These are phyloP conservation scores for Semaprochilodus insignis DNA, from an alignment of 2,797 vertebrate genomes.

Conservation along the genomic window DNA sequence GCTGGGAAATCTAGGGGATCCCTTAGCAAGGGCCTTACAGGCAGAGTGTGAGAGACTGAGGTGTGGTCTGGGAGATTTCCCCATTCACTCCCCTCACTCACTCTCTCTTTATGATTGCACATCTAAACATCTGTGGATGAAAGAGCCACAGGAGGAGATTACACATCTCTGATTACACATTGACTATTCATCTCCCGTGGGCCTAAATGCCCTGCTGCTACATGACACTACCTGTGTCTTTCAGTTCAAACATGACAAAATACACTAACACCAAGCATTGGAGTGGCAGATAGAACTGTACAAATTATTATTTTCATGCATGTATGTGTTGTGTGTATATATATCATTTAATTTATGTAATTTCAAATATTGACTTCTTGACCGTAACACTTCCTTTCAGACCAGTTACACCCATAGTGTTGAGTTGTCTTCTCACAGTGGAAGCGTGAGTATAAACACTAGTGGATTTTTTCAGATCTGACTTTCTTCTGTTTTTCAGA, in stretches of 20 bases:
- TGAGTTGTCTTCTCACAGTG: no score
- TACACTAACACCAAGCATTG: background rate
- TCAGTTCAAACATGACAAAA: background rate
- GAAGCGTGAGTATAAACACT: no score
- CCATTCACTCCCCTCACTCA: background rate
- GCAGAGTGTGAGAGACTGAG: background rate
- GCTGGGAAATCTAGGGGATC: background rate
- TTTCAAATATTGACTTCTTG: no score
- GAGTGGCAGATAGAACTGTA: no score
- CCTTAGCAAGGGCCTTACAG: background rate
- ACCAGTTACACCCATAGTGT: no score
- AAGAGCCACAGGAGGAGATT: slow-evolving; percentile 33
- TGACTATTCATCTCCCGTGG: background rate
- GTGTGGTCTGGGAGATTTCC: background rate
- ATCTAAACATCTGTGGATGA: slow-evolving; percentile 11
- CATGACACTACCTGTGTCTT: background rate
- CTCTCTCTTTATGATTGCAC: background rate
- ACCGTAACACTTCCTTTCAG: no score
- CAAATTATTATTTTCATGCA: no score
- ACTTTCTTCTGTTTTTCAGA: no score
- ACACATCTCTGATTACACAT: background rate
- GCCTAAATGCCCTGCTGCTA: background rate
- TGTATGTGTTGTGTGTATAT: no score
- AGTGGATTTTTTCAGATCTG: no score
- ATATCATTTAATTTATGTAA: no score